These are phyloP conservation scores for Varanus komodoensis DNA, from an alignment of 2,113 vertebrate species.

Conservation along the genomic window DNA sequence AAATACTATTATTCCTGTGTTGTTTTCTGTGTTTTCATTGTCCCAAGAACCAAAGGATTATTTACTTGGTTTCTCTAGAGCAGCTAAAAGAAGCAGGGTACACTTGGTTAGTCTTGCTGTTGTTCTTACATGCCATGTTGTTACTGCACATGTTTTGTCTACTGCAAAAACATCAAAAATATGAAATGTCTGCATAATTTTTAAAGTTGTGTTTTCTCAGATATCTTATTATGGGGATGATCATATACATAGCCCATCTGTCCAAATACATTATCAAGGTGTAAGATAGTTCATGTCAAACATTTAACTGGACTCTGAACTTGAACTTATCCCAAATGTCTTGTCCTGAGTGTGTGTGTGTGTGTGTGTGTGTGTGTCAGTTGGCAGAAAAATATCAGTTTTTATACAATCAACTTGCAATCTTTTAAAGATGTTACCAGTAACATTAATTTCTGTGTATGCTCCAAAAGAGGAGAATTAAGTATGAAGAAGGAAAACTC, in stretches of 20 bases:
- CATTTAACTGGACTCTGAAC: neutral
- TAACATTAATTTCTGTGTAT: neutral
- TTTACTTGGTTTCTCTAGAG: neutral
- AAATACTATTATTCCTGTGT: neutral
- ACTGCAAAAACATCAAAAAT: constrained; percentile 31
- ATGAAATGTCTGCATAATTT: constrained; percentile 48
- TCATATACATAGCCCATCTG: neutral
- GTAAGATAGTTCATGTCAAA: neutral
- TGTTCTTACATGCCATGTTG: no score
- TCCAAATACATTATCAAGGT: neutral
- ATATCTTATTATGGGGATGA: neutral
- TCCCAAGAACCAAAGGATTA: neutral
- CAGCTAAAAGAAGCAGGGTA: neutral
- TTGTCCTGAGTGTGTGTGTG: neutral
- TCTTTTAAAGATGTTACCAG: no score
- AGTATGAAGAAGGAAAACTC: neutral
- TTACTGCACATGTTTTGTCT: neutral
- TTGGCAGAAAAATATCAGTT: neutral
- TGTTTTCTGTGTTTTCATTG: neutral
- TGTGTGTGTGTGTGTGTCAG: no score
- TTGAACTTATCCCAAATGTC: neutral
- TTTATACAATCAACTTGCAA: neutral
- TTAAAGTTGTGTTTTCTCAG: constrained; percentile 38
- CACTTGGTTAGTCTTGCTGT: neutral
- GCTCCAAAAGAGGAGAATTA: neutral